Evolutionary conservation across 2,797 vertebrate genomes (phyloP).

Genomic region (Anomalospiza imberbis): DNA sequence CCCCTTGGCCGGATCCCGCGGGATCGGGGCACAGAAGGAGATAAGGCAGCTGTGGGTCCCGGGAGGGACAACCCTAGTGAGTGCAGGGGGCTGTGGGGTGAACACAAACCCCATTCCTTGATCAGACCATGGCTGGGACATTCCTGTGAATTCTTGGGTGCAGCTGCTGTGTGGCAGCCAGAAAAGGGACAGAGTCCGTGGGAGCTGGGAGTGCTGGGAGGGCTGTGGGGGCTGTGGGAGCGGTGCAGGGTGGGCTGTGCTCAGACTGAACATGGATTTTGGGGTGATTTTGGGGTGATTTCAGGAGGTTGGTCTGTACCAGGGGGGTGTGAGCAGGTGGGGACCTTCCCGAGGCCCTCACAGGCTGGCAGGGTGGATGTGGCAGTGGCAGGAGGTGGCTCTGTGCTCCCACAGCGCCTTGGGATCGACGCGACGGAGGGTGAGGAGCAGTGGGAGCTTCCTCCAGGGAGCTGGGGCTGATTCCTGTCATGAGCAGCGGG

Average conservation of each 20-base stretch:
- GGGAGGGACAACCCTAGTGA: fast-evolving
- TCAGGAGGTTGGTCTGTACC: neutral
- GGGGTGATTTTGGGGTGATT: no score
- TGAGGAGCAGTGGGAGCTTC: neutral
- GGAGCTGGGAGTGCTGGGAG: fast-evolving
- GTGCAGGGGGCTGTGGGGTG: neutral
- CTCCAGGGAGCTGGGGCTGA: neutral
- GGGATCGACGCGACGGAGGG: fast-evolving
- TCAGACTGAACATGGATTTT: fast-evolving
- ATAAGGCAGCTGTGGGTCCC: neutral
- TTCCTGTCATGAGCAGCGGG: neutral
- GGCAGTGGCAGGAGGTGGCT: neutral
- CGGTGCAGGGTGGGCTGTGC: neutral
- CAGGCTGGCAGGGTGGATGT: neutral
- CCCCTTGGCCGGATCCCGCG: neutral
- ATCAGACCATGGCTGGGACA: neutral
- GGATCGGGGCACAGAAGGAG: neutral
- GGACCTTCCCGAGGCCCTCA: neutral
- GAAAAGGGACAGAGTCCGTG: fast-evolving
- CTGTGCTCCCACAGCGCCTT: neutral
- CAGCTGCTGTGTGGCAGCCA: neutral
- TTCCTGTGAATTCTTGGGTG: neutral
- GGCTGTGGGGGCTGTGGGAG: neutral
- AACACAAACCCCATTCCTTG: neutral
- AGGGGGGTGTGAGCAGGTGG: fast-evolving